Evolutionary conservation across 1,140 invertebrate species (phyloP), one percentile per base, ranked within the genome.

Genomic region (Nomia melanderi): DNA sequence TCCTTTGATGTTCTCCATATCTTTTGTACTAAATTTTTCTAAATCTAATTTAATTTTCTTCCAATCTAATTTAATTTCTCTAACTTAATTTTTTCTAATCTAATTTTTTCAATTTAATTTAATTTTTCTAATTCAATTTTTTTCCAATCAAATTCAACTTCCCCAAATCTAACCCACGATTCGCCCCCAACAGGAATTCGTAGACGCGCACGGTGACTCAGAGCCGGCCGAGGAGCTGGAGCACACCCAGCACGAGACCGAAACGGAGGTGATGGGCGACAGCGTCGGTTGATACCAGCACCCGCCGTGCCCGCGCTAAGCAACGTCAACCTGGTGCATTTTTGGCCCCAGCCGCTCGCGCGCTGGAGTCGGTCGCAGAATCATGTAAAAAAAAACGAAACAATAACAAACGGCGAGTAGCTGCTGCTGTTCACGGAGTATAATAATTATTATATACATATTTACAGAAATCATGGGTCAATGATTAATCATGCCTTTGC

Each of bases 191-290:
- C 33, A 90, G 89, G 88, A 88, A 77, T 89, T 89, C 70, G 78
- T 88, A 36, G 86, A 89, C 57, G 84, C 81, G 31, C 81, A 82
- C 33, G 84, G 73, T 33, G 86, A 88, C 67, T 60, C 70, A 2
- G 83, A 86, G 47, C 20, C 33, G 3, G 83, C 82, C 14, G 78
- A 73, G n/a, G 77, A 79, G 70, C 78, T 78, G 3, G 78, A 81
- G 33, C 83, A 84, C 1, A 62, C 76, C 17, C 77, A 89, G 60
- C 76, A 83, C 11, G 74, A 88, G 31, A 83, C 82, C 33, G 80
- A 88, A 77, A 89, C 85, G 17, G 86, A 90, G 82, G 88, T 89
- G 23, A 90, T 90, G 85, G 89, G 90, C 8, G 90, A 91, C 56
- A 91, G 89, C 25, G 89, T 89, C 25, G 90, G 90, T 88, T 91